Base-by-base conservation (phyloP, 2,888 invertebrate species). In the Mycalesis mineus region DNA sequence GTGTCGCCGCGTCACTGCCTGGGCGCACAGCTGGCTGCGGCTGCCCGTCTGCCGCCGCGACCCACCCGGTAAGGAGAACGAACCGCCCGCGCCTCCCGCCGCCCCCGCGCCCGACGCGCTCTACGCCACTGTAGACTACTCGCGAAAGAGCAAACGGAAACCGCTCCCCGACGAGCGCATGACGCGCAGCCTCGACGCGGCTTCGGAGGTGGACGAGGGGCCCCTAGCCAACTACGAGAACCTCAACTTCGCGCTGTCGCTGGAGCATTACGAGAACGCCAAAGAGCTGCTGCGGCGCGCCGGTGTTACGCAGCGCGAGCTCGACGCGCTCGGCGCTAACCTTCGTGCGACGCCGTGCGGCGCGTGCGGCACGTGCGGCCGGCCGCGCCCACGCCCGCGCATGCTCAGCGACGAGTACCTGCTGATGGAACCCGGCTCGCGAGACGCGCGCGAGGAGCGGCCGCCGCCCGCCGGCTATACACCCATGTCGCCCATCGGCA, bases 251-350 rank as follows among this genome's bases (percentile, higher is more conserved):
- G 94, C 95, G 57, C 91, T 95, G 68, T 95, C 95, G 0, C 79
- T 95, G 28, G 93, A 94, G 70, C 91, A 95, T 64, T 95, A 95
- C 73, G 95, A 95, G 77, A 96, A 96, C 74, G 94, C 95, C 48
- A 93, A 93, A 69, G 94, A 94, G 69, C 75, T 94, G 48, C 71
- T 93, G 33, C 82, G 90, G 40, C 91, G 87, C 68, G 91, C 91
- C 0, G 92, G 91, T 2, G 88, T 92, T 3, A 90, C 91, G 7
- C 88, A 87, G 59, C 76, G 81, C 11, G 91, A 91, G 66, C 71
- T 91, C 5, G 83, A 91, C 55, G 87, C 84, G 73, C 70, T 88
- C 1, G 84, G 87, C 66, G 80, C 81, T 45, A 86, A 86, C 57
- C 74, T 84, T 15, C 67, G 63, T 42, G 67, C 66, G 53, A 71